Conservation (phyloP, 2,888 invertebrate genomes). For the Pseudoips prasinana region DNA sequence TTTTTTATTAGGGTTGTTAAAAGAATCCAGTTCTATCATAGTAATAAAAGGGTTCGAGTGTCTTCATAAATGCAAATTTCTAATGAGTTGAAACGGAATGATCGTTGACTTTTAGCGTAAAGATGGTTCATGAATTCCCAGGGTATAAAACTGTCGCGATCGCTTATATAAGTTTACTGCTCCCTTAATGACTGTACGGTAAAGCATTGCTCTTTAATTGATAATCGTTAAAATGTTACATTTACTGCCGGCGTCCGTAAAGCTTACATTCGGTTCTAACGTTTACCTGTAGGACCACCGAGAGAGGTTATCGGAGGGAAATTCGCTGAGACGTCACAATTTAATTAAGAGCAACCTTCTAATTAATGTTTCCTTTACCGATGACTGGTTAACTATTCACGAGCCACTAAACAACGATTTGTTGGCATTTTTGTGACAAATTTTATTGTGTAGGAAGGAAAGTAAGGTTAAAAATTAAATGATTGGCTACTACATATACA, state of each 20-base stretch:
- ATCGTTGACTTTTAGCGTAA: too few species aligned
- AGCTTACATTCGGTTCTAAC: conserved; percentile 43
- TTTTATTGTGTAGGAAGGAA: too few species aligned
- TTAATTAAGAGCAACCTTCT: conserved; percentile 65
- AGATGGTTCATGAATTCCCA: conserved; percentile 11
- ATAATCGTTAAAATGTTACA: conserved; percentile 51
- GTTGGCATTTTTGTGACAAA: conserved; percentile 42
- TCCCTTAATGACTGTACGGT: conserved; percentile 35
- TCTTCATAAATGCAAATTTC: too few species aligned
- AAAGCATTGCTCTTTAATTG: conserved; percentile 36
- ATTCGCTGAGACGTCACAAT: conserved; percentile 78
- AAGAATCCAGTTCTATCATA: not conserved
- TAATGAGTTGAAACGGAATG: too few species aligned
- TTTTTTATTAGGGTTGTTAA: conserved; percentile 20
- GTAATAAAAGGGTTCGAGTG: too few species aligned
- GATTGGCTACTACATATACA: too few species aligned
- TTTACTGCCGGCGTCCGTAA: conserved; percentile 51
- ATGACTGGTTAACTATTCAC: conserved; percentile 39
- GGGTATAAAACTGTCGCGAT: conserved; percentile 34
- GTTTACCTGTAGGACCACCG: conserved; percentile 62
- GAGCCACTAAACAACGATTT: conserved; percentile 50
- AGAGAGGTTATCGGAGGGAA: conserved; percentile 42
- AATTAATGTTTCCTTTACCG: conserved; percentile 57
- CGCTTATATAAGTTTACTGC: conserved; percentile 27
- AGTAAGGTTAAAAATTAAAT: too few species aligned